Evolutionary conservation across 2,113 vertebrate genomes (phyloP).

Genomic region (Lampris incognitus): DNA sequence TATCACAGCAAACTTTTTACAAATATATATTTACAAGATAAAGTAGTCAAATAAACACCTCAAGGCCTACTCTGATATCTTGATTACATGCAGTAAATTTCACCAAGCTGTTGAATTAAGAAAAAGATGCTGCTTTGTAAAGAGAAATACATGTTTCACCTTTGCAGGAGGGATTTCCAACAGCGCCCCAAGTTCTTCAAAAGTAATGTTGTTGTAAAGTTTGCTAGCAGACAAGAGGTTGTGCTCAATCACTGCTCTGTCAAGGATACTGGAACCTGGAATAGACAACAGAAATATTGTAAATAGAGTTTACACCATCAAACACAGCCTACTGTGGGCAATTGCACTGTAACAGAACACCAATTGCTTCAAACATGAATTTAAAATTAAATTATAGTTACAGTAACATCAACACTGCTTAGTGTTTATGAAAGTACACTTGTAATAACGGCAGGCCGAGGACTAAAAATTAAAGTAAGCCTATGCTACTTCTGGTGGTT

Average conservation of each 20-base stretch:
- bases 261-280: constrained; percentile 96
- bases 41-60: not conserved
- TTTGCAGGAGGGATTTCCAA: constrained; percentile 98
- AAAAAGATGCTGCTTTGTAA: not conserved
- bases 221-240: constrained; percentile 98
- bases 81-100: not conserved
- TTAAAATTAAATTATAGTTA: too few relatives aligned
- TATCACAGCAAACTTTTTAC: not conserved
- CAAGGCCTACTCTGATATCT: not conserved
- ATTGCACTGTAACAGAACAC: too few relatives aligned
- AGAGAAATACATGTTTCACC: constrained; percentile 75
- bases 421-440: too few relatives aligned
- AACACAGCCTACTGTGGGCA: not conserved
- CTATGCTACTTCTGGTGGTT: too few relatives aligned
- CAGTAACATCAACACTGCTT: too few relatives aligned
- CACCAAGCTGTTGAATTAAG: not conserved
- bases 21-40: not conserved
- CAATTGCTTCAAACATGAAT: too few relatives aligned
- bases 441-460: too few relatives aligned
- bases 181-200: constrained; percentile 96
- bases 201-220: constrained; percentile 99
- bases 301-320: too few relatives aligned
- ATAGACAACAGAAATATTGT: not conserved
- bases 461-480: too few relatives aligned
- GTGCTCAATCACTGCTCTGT: constrained; percentile 98